Base-by-base conservation (phyloP, 2,797 vertebrate species). In the Enteromius unitaeniatus region DNA sequence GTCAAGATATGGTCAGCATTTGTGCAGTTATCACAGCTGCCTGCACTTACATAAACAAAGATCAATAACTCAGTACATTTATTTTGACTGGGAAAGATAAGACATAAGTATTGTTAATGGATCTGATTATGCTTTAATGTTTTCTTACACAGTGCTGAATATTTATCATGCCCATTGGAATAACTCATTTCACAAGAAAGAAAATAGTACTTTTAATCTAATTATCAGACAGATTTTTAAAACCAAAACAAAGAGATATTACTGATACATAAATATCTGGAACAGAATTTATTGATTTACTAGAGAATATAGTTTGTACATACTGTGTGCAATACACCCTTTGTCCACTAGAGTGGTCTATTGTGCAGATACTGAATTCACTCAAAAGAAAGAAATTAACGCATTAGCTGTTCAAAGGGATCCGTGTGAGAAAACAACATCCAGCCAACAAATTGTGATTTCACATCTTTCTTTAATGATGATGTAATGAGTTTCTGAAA, bases 61-160 rank as follows among this genome's bases (percentile, higher is more conserved):
- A 95, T 95, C 93, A 94, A 94, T 94, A 94, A 89, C 88, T 74
- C 92, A 95, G 94, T 95, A 92, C 94, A 92, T 94, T 93, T 92
- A 79, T 88, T 80, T 89, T 89, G 91, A 93, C 86, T 93, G 90
- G 91, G 88, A 90, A 91, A 92, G 89, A 92, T 93, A 91, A 92
- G 91, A 93, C 91, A 90, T 92, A 93, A 90, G 93, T 89, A 89
- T 92, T 91, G 67, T 94, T 94, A 95, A 95, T 94, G 92, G 91
- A 93, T 79, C 75, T 82, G 68, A 79, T 47, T 11, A 65, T 75
- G 37, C 9, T 55, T 19, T 58, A 75, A 40, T n/a, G 88, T 85
- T 89, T 88, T 49, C 47, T 82, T 89, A 69, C 74, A 90, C 86
- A 90, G 92, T 91, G 90, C 89, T 93, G 91, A 93, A 93, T 69